Percentiles rank a stretch among this genome's conserved stretches.
These are phyloP conservation scores for Oligia fasciuncula DNA, from an alignment of 2,888 invertebrate species.

Conservation along the genomic window DNA sequence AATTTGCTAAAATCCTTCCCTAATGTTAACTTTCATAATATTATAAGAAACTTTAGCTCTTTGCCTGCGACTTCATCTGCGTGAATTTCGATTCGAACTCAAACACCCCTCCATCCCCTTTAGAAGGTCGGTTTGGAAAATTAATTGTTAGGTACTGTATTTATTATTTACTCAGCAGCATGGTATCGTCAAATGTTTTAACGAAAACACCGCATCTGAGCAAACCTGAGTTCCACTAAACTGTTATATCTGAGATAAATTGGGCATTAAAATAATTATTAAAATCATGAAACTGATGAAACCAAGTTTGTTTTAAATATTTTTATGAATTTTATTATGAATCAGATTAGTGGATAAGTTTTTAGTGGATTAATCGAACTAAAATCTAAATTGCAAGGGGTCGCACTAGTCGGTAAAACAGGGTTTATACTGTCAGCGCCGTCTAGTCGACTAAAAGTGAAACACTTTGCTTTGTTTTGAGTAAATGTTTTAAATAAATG, in stretches of 20 bases:
- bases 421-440: not conserved
- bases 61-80: not conserved
- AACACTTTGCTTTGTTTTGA: not conserved
- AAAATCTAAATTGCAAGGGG: no score
- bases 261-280: no score
- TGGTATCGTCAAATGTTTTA: not conserved
- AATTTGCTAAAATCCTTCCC: not conserved
- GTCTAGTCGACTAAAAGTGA: not conserved
- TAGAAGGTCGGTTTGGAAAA: no score
- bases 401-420: constrained; percentile 35
- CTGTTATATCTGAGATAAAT: not conserved
- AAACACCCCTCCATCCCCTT: not conserved
- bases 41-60: not conserved
- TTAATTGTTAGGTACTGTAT: not conserved
- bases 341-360: fast-evolving
- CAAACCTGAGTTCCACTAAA: not conserved
- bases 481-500: not conserved
- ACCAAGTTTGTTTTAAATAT: not conserved
- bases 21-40: not conserved
- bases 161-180: not conserved
- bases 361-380: constrained; percentile 13
- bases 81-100: not conserved
- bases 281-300: not conserved
- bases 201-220: not conserved
- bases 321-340: no score